Conservation (phyloP, 2,888 invertebrate species). For the Muschampia staudingeri region DNA sequence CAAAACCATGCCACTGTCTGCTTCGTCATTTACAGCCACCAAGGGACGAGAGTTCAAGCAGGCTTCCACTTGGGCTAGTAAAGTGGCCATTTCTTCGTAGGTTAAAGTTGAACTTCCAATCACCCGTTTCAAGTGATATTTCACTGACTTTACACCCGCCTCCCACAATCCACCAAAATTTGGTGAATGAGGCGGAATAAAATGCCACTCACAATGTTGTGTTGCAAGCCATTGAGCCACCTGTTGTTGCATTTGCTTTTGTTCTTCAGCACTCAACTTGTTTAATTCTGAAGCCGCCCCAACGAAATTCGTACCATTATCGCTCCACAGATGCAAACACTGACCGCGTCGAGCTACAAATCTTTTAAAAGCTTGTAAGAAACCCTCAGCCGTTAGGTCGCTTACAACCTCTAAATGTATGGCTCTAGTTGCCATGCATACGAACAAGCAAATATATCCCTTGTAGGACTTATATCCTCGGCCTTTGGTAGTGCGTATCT, state of each 20-base stretch:
- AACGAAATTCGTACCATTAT: conserved; percentile 51
- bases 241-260: conserved; percentile 17
- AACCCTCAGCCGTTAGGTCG: conserved; percentile 43
- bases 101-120: conserved; percentile 48
- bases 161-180: conserved; percentile 31
- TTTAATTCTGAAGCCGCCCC: conserved; percentile 31
- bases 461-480: conserved; percentile 15
- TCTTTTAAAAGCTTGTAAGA: conserved; percentile 48
- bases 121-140: conserved; percentile 37
- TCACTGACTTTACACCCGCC: conserved; percentile 1
- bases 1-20: conserved; percentile 30
- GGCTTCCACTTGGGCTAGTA: conserved; percentile 56
- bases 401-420: conserved; percentile 50
- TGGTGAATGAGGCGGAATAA: conserved; percentile 35
- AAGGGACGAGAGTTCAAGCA: conserved; percentile 58
- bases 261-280: conserved; percentile 12
- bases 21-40: conserved; percentile 16
- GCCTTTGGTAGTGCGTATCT: conserved; percentile 11
- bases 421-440: conserved; percentile 38
- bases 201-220: conserved; percentile 30
- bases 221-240: conserved; percentile 31
- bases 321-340: conserved; percentile 51
- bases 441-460: conserved; percentile 38
- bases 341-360: conserved; percentile 48
- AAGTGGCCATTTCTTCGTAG: conserved; percentile 55